phyloP scores from a whole-genome alignment of 30 jellyfish, hydroid and myxozoan genomes.

The Aurelia aurita region DNA sequence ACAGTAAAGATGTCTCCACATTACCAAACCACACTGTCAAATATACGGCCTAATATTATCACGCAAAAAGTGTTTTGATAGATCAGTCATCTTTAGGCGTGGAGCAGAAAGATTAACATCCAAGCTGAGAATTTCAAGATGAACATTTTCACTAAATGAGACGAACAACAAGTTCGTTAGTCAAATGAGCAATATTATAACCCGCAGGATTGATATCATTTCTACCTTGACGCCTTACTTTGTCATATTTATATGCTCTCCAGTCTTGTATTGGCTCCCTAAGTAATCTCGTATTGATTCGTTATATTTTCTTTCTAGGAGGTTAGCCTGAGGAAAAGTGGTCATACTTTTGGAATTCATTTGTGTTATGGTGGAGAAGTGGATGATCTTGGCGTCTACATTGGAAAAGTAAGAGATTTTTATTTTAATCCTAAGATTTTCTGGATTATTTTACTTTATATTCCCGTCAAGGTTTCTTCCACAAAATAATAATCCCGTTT shows the following conservation, averaged over 20 bases:
- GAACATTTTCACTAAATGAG: too few species aligned
- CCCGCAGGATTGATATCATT: not conserved
- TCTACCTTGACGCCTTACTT: not conserved
- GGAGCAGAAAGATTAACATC: too few species aligned
- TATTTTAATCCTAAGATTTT: not conserved
- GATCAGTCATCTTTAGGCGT: too few species aligned
- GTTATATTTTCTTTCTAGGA: slow-evolving; percentile 59
- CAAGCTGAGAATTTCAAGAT: too few species aligned
- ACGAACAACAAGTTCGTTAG: too few species aligned
- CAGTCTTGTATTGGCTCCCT: too few species aligned
- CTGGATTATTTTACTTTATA: not conserved
- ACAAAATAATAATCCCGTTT: not conserved
- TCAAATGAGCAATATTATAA: not conserved
- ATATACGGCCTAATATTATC: too few species aligned
- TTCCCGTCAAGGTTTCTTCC: not conserved
- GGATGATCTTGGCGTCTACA: slow-evolving; percentile 85
- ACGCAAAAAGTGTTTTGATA: too few species aligned
- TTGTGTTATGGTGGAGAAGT: slow-evolving; percentile 92
- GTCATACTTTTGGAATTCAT: slow-evolving; percentile 70
- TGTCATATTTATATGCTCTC: too few species aligned
- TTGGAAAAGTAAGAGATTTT: slow-evolving; percentile 77
- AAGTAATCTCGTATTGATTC: not conserved
- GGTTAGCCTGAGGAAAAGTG: slow-evolving; percentile 49
- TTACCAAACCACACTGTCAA: too few species aligned
- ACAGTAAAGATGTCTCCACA: too few species aligned